phyloP scores from a whole-genome alignment of 2,113 vertebrate genomes.

The Eidolon helvum region DNA sequence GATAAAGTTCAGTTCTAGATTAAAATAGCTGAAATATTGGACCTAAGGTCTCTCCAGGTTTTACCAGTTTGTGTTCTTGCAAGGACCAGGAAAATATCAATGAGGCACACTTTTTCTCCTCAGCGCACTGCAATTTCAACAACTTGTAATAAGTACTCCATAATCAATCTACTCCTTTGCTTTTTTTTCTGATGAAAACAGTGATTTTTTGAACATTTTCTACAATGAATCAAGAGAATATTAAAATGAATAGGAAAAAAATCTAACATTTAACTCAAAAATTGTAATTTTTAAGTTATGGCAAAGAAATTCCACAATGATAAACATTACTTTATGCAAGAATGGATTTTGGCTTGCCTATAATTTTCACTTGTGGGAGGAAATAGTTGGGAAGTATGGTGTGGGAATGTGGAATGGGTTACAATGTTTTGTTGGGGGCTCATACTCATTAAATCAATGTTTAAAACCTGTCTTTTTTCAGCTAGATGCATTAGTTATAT shows the following conservation, averaged over 20 bases:
- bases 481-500: background rate
- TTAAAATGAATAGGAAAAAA: background rate
- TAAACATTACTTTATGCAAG: background rate
- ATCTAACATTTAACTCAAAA: background rate
- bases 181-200: background rate
- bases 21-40: background rate
- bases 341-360: background rate
- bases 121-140: background rate
- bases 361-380: background rate
- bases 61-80: background rate
- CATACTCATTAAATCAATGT: background rate
- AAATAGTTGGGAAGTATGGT: background rate
- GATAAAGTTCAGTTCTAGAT: background rate
- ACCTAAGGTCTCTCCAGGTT: rapidly evolving
- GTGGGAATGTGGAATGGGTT: background rate
- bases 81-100: background rate
- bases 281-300: background rate
- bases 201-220: background rate
- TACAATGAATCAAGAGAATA: background rate
- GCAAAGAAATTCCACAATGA: background rate
- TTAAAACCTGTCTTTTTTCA: slow-evolving; percentile 4
- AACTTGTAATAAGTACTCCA: background rate
- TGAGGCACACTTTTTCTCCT: background rate
- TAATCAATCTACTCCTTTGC: background rate
- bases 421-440: background rate